Percentiles rank a stretch among this genome's conserved stretches.
These are phyloP conservation scores for Aricia artaxerxes DNA, from an alignment of 2,888 invertebrate genomes.

Conservation along the genomic window DNA sequence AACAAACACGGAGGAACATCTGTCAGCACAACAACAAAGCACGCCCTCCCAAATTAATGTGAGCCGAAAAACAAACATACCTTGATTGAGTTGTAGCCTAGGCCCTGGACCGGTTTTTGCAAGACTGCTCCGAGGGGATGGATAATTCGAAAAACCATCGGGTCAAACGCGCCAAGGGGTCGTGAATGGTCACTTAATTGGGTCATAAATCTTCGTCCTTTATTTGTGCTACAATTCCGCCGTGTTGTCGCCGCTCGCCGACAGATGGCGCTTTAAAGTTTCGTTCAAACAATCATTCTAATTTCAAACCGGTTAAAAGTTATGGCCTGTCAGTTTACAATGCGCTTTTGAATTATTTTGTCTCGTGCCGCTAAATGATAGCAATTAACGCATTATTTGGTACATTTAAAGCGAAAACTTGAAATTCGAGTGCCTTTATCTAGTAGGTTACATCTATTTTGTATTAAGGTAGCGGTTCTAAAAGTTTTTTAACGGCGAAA, in stretches of 20 bases:
- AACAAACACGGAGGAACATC: slow-evolving; percentile 25
- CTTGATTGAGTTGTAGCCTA: slow-evolving; percentile 61
- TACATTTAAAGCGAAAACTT: slow-evolving; percentile 23
- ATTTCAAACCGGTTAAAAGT: slow-evolving; percentile 57
- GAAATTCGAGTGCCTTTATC: not conserved
- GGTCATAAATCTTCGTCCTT: slow-evolving; percentile 69
- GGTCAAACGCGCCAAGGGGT: slow-evolving; percentile 43
- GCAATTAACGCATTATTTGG: slow-evolving; percentile 48
- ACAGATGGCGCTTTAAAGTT: slow-evolving; percentile 58
- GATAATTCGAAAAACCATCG: slow-evolving; percentile 64
- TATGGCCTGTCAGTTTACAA: slow-evolving; percentile 55
- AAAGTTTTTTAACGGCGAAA: no score
- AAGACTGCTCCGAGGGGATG: slow-evolving; percentile 52
- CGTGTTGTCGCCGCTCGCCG: not conserved
- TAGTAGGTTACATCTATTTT: not conserved
- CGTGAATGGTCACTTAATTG: slow-evolving; percentile 77
- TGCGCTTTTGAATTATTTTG: slow-evolving; percentile 51
- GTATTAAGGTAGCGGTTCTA: not conserved
- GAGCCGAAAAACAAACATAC: slow-evolving; percentile 72
- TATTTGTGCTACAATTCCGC: slow-evolving; percentile 40
- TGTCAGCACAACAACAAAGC: slow-evolving; percentile 46
- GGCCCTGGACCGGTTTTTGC: slow-evolving; percentile 56
- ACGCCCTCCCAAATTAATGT: slow-evolving; percentile 57
- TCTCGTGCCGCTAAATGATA: slow-evolving; percentile 57
- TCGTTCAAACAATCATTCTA: slow-evolving; percentile 47